Evolutionary conservation across 2,888 invertebrate genomes (phyloP).

Genomic region (Andrena praecox): DNA sequence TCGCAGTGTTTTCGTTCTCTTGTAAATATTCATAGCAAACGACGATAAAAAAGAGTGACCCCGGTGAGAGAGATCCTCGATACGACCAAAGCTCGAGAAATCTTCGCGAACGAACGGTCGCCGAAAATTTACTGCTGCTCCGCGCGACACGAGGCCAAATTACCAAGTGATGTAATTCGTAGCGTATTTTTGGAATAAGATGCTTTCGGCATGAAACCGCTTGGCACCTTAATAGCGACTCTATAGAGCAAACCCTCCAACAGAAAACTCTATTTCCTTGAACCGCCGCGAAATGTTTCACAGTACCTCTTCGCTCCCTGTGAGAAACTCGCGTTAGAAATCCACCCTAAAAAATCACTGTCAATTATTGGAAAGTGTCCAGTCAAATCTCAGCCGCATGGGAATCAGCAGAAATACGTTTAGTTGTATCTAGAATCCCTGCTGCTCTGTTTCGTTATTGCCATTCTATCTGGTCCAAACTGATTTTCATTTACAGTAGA

Average conservation of each 20-base stretch:
- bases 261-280: conserved; percentile 5
- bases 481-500: background rate
- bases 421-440: background rate
- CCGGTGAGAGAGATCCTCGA: conserved; percentile 22
- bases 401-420: background rate
- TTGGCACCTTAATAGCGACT: conserved; percentile 73
- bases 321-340: background rate
- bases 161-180: conserved; percentile 79
- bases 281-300: conserved; percentile 22
- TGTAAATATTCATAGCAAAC: conserved; percentile 48
- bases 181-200: conserved; percentile 75
- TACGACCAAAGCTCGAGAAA: conserved; percentile 40
- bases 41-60: conserved; percentile 12
- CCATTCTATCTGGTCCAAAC: background rate
- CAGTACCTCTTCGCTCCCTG: background rate
- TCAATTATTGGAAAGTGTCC: too few species aligned
- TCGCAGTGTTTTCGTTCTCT: conserved; percentile 61
- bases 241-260: conserved; percentile 18
- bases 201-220: conserved; percentile 74
- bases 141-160: conserved; percentile 82
- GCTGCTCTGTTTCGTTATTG: background rate
- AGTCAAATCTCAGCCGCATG: background rate
- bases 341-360: background rate
- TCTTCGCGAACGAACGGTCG: conserved; percentile 51
- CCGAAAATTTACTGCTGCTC: conserved; percentile 77